phyloP scores from a whole-genome alignment of 2,113 vertebrate genomes.

The Electrona antarctica region DNA sequence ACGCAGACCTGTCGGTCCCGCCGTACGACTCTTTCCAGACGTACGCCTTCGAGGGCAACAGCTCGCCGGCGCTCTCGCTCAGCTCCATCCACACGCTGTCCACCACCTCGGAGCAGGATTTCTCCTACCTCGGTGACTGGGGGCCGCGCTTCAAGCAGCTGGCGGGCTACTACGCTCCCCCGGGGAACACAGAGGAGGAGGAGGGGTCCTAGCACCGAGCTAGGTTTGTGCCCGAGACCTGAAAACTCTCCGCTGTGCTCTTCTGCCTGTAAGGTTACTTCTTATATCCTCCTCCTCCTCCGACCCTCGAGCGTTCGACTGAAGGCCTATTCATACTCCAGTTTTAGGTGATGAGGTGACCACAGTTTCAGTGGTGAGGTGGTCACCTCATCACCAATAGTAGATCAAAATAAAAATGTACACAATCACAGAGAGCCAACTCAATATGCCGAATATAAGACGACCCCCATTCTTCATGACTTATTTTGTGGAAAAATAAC shows the following conservation, averaged over 20 bases:
- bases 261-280: conserved; percentile 5
- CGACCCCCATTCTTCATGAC: no score
- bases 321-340: no score
- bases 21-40: conserved; percentile 99
- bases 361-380: no score
- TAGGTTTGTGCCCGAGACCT: conserved; percentile 38
- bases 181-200: conserved; percentile 79
- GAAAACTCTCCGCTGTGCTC: conserved; percentile 24
- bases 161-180: conserved; percentile 88
- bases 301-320: conserved; percentile 41
- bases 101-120: conserved; percentile 94
- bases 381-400: no score
- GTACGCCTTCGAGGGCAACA: conserved; percentile 94
- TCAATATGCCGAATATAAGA: no score
- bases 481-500: no score
- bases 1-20: conserved; percentile 92
- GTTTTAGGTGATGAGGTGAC: no score
- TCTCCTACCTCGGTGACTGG: conserved; percentile 94
- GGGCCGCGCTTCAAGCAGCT: conserved; percentile 94
- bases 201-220: conserved; percentile 85
- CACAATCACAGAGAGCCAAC: no score
- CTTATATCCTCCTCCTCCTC: conserved; percentile 22
- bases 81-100: conserved; percentile 96
- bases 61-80: conserved; percentile 90
- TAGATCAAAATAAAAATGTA: no score